Evolutionary conservation across 2,888 invertebrate species (phyloP).

Genomic region (Marasmarcha lunaedactyla): DNA sequence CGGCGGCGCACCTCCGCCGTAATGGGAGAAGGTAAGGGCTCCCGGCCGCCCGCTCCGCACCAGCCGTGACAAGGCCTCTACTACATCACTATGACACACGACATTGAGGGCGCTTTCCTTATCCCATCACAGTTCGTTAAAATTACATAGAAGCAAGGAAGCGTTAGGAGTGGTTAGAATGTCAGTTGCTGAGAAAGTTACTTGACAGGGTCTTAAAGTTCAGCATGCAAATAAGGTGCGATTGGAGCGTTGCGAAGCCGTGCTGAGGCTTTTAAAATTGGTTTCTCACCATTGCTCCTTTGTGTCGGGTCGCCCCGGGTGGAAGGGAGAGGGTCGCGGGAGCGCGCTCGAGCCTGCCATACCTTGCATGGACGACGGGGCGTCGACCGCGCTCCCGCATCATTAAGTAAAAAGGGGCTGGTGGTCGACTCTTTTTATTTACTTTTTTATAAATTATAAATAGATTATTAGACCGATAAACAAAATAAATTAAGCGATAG

Average conservation of each 20-base stretch:
- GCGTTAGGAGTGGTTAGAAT: constrained; percentile 58
- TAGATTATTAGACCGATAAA: constrained; percentile 52
- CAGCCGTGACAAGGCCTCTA: constrained; percentile 28
- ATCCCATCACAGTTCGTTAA: constrained; percentile 75
- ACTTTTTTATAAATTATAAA: constrained; percentile 43
- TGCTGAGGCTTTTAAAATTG: constrained; percentile 61
- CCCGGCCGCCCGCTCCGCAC: constrained; percentile 66
- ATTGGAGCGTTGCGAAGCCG: constrained; percentile 60
- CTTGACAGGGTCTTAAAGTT: constrained; percentile 28
- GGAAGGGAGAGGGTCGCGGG: constrained; percentile 36
- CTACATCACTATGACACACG: constrained; percentile 38
- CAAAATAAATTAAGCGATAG: constrained; percentile 68
- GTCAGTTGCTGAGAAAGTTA: constrained; percentile 61
- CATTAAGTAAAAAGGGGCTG: constrained; percentile 42
- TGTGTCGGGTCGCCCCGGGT: constrained; percentile 50
- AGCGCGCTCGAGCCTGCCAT: constrained; percentile 25
- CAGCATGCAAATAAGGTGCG: constrained; percentile 59
- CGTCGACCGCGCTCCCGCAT: constrained; percentile 36
- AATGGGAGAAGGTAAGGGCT: constrained; percentile 71
- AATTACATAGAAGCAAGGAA: constrained; percentile 57
- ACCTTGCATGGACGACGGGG: constrained; percentile 1
- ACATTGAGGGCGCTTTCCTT: constrained; percentile 80
- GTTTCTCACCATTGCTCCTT: constrained; percentile 66
- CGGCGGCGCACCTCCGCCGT: constrained; percentile 70
- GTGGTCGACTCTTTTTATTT: constrained; percentile 64